Conservation (phyloP, 2,888 invertebrate species). For the Lacanobia oleracea region DNA sequence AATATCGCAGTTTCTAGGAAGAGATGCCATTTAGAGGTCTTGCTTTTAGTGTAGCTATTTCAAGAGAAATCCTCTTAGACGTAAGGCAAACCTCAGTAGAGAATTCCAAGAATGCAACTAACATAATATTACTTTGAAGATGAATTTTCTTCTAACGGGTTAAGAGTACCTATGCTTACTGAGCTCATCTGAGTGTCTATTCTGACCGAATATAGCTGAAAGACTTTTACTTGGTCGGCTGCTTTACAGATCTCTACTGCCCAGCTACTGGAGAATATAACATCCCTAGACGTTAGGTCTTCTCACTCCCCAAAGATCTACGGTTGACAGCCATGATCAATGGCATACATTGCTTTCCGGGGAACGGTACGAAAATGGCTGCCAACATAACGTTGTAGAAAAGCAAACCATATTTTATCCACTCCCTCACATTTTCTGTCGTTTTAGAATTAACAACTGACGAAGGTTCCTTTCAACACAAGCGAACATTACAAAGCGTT, state of each 20-base stretch:
- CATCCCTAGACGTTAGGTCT: background rate
- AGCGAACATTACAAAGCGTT: conserved; percentile 48
- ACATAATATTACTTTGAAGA: too few relatives aligned
- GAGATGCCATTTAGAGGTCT: too few relatives aligned
- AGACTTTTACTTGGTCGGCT: background rate
- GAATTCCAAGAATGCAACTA: background rate
- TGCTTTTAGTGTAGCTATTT: background rate
- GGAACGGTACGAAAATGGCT: background rate
- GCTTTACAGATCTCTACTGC: background rate
- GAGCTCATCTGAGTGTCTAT: too few relatives aligned
- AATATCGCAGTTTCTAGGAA: background rate
- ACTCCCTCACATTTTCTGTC: background rate
- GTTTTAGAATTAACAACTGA: conserved; percentile 28
- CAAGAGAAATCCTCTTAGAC: background rate
- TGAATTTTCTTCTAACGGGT: too few relatives aligned
- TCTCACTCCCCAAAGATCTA: background rate
- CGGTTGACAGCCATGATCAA: too few relatives aligned
- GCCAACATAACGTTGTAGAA: background rate
- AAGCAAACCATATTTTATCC: conserved; percentile 20
- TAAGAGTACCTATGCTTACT: too few relatives aligned
- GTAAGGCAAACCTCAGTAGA: background rate
- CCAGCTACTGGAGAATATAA: background rate
- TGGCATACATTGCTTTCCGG: too few relatives aligned
- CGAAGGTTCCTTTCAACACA: conserved; percentile 43
- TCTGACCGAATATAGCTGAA: too few relatives aligned